These are phyloP conservation scores for Phalloptychus januarius DNA, from an alignment of 2,797 vertebrate genomes.

Conservation along the genomic window DNA sequence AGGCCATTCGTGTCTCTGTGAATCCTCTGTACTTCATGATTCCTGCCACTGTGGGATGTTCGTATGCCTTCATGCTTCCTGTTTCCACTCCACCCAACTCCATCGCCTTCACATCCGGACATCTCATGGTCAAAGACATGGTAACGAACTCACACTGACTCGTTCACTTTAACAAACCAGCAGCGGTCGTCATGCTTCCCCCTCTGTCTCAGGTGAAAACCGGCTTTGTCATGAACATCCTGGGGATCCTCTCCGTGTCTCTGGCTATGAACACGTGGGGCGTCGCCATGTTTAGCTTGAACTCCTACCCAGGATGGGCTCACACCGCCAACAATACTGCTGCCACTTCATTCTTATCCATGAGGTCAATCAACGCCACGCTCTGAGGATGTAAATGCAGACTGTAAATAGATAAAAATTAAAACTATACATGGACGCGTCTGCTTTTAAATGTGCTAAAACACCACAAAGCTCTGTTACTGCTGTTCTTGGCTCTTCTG, in stretches of 20 bases:
- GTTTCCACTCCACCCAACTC: slow-evolving; percentile 98
- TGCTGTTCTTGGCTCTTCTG: slow-evolving; percentile 25
- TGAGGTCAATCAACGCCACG: slow-evolving; percentile 73
- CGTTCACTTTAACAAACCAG: neutral
- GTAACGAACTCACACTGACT: slow-evolving; percentile 69
- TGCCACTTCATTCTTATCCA: slow-evolving; percentile 57
- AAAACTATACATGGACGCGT: slow-evolving; percentile 35
- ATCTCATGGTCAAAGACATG: slow-evolving; percentile 97
- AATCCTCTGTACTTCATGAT: slow-evolving; percentile 98
- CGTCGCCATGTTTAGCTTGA: slow-evolving; percentile 87
- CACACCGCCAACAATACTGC: slow-evolving; percentile 78
- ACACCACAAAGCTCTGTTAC: slow-evolving; percentile 16
- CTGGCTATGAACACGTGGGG: slow-evolving; percentile 98
- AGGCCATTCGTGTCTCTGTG: slow-evolving; percentile 89
- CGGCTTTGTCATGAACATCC: slow-evolving; percentile 93
- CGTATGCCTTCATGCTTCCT: slow-evolving; percentile 97
- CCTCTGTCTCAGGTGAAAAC: slow-evolving; percentile 86
- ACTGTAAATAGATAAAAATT: slow-evolving; percentile 22
- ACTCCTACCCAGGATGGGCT: slow-evolving; percentile 90
- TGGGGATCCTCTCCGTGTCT: slow-evolving; percentile 89
- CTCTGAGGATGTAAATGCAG: slow-evolving; percentile 50
- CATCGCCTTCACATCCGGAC: slow-evolving; percentile 95
- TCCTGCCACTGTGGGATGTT: slow-evolving; percentile 90
- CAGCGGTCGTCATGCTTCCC: neutral
- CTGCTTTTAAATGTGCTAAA: slow-evolving; percentile 6